These are phyloP conservation scores for Ochropleura plecta DNA, from an alignment of 2,888 invertebrate species.

Conservation along the genomic window DNA sequence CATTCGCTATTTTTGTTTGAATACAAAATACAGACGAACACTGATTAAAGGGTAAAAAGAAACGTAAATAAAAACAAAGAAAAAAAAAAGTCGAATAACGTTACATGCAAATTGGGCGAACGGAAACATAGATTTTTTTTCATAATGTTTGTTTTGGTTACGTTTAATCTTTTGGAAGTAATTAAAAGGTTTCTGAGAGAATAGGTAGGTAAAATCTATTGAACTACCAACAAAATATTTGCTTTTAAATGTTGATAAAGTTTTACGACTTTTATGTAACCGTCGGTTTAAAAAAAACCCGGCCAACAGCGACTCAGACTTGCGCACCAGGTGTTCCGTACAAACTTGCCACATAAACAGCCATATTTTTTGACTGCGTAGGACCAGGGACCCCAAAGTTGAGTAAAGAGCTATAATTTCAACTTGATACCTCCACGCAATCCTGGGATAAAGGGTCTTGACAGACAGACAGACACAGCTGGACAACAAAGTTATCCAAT, in stretches of 20 bases:
- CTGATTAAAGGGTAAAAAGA: conserved; percentile 70
- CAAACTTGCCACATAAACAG: too few species aligned
- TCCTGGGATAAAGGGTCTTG: too few species aligned
- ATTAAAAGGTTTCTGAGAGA: conserved; percentile 15
- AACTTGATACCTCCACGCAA: too few species aligned
- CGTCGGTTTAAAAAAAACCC: background rate
- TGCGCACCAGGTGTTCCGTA: too few species aligned
- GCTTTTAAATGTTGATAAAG: background rate
- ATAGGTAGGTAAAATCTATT: background rate
- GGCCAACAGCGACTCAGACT: too few species aligned
- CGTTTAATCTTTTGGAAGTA: conserved; percentile 16
- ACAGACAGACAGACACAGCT: too few species aligned
- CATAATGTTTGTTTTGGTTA: conserved; percentile 9
- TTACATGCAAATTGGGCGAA: conserved; percentile 59
- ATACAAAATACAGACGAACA: conserved; percentile 64
- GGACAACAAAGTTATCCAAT: too few species aligned
- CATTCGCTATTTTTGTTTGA: conserved; percentile 55
- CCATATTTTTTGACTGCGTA: too few species aligned
- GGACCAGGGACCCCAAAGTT: too few species aligned
- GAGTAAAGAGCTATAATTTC: too few species aligned
- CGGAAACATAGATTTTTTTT: conserved; percentile 30
- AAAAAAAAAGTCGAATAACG: conserved; percentile 55
- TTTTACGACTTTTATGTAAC: background rate
- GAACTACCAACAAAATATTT: background rate
- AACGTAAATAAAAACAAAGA: conserved; percentile 57